Evolutionary conservation across 2,797 vertebrate genomes (phyloP).

Genomic region (Acridotheres tristis): DNA sequence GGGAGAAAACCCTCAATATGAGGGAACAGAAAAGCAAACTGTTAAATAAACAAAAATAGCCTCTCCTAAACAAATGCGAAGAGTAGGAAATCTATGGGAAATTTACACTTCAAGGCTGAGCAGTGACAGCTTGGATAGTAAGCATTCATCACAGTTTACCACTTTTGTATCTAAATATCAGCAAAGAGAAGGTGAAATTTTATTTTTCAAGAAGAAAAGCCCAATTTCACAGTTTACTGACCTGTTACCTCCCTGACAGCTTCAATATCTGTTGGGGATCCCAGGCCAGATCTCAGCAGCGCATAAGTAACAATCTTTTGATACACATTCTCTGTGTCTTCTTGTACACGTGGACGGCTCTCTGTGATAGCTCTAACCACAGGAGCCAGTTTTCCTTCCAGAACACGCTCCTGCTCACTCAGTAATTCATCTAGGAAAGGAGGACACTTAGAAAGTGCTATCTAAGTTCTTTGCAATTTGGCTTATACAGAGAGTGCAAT

Average conservation of each 20-base stretch:
- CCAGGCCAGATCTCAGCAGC: slow-evolving; percentile 83
- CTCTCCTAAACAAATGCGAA: background rate
- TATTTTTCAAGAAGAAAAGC: background rate
- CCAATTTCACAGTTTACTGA: slow-evolving; percentile 47
- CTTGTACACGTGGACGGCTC: slow-evolving; percentile 63
- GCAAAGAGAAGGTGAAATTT: background rate
- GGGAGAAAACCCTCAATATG: background rate
- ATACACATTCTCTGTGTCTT: slow-evolving; percentile 82
- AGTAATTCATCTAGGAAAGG: slow-evolving; percentile 83
- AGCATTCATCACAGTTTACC: background rate
- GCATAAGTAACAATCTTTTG: slow-evolving; percentile 81
- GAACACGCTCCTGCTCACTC: slow-evolving; percentile 77
- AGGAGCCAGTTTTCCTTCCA: slow-evolving; percentile 77
- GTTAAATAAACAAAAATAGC: background rate
- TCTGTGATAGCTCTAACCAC: slow-evolving; percentile 85
- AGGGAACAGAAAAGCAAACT: background rate
- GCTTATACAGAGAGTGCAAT: background rate
- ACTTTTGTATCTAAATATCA: background rate
- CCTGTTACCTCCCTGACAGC: slow-evolving; percentile 86
- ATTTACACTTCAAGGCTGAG: background rate
- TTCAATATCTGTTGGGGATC: slow-evolving; percentile 78
- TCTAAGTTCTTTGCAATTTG: background rate
- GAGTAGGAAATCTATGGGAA: background rate
- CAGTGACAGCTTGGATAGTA: background rate
- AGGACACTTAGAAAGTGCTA: background rate